Percentiles rank a stretch among this genome's conserved stretches.
Conservation (phyloP, 2,113 vertebrate species). For the Psophia crepitans region DNA sequence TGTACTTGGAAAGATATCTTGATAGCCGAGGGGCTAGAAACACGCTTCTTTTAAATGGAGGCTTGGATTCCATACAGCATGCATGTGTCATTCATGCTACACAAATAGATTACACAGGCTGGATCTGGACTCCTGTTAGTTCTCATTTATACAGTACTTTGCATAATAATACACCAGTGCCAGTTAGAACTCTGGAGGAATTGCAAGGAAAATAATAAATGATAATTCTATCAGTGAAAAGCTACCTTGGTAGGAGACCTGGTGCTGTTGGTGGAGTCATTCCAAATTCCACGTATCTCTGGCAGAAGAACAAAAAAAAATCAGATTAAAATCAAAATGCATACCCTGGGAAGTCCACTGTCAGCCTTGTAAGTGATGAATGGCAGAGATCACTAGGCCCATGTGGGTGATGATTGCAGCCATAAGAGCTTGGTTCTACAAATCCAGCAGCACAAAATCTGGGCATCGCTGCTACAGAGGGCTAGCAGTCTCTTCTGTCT, state of each 20-base stretch:
- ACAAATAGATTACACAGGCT: slow-evolving; percentile 13
- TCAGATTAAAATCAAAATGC: neutral
- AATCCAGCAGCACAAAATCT: neutral
- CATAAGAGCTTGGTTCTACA: neutral
- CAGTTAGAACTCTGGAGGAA: neutral
- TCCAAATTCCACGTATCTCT: slow-evolving; percentile 88
- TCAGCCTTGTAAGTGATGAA: neutral
- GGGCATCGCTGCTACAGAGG: neutral
- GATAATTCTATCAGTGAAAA: neutral
- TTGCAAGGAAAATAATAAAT: neutral
- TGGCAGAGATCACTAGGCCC: neutral
- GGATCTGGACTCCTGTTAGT: neutral
- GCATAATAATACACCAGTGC: neutral
- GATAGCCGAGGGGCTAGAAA: neutral
- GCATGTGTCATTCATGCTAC: neutral
- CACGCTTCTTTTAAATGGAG: neutral
- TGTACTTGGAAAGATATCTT: neutral
- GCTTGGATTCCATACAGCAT: neutral
- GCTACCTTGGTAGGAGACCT: slow-evolving; percentile 84
- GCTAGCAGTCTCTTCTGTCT: neutral
- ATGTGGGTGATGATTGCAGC: neutral
- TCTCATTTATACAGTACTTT: neutral
- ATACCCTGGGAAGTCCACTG: neutral
- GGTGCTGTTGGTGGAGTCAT: slow-evolving; percentile 81
- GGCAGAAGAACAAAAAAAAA: neutral